phyloP scores from a whole-genome alignment of 2,888 invertebrate genomes.

The Clivina fossor region DNA sequence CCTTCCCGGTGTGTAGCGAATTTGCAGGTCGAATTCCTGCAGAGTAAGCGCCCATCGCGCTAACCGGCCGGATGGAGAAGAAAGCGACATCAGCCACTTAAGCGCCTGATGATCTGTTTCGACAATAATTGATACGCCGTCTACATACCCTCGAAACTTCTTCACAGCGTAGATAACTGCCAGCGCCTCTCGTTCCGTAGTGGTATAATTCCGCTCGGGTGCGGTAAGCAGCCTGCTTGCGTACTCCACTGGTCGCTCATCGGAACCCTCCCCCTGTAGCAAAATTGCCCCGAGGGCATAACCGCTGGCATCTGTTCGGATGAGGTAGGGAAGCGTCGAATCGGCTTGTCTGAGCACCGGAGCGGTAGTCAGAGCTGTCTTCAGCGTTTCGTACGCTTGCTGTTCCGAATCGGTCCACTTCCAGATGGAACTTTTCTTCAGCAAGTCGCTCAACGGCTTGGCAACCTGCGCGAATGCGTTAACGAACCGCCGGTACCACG shows the following conservation, averaged over 20 bases:
- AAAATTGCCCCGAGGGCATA: constrained; percentile 24
- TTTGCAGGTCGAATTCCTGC: constrained; percentile 45
- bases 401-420: not conserved
- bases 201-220: no score
- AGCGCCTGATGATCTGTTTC: constrained; percentile 51
- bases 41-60: constrained; percentile 50
- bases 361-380: constrained; percentile 17
- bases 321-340: constrained; percentile 36
- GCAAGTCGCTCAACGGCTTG: constrained; percentile 7
- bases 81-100: constrained; percentile 49
- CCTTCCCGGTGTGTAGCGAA: constrained; percentile 49
- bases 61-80: constrained; percentile 48
- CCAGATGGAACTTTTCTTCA: constrained; percentile 6
- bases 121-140: constrained; percentile 45
- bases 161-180: constrained; percentile 45
- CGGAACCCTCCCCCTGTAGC: constrained; percentile 21
- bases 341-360: constrained; percentile 39
- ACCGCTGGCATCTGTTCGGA: constrained; percentile 31
- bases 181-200: constrained; percentile 45
- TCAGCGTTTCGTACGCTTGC: constrained; percentile 12
- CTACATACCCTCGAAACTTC: constrained; percentile 48
- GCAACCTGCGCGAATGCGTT: not conserved
- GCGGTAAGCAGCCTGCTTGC: constrained; percentile 37
- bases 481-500: constrained; percentile 12
- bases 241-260: constrained; percentile 29